Evolutionary conservation across 2,888 invertebrate species (phyloP).

Genomic region (Lampropteryx suffumata): DNA sequence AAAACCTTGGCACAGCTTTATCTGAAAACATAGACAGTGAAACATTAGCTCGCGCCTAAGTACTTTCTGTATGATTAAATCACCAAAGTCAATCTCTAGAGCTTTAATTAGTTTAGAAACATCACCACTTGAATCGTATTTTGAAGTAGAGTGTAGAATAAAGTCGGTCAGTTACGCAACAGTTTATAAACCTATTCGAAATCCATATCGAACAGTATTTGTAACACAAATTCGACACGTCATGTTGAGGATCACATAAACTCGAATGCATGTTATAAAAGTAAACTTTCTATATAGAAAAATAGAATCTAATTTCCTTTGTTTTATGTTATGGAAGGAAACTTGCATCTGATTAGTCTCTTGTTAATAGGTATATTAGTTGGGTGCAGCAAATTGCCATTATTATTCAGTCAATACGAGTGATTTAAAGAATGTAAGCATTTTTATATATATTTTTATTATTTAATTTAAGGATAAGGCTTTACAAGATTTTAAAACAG

Average conservation of each 20-base stretch:
- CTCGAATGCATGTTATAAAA: background rate
- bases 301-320: slow-evolving; percentile 11
- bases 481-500: too few species aligned
- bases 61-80: too few species aligned
- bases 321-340: background rate
- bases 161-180: too few species aligned
- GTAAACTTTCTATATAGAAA: background rate
- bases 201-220: slow-evolving; percentile 7
- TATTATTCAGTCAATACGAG: slow-evolving; percentile 7
- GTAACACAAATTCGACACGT: slow-evolving; percentile 7
- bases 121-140: too few species aligned
- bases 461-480: too few species aligned
- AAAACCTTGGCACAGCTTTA: too few species aligned
- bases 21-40: too few species aligned
- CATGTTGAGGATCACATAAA: background rate
- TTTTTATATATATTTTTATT: background rate
- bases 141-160: too few species aligned
- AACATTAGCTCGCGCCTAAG: too few species aligned
- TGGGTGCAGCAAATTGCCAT: slow-evolving; percentile 8
- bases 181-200: background rate
- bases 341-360: slow-evolving; percentile 6
- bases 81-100: too few species aligned
- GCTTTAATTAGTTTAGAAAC: too few species aligned
- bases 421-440: slow-evolving; percentile 12
- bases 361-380: slow-evolving; percentile 6